phyloP scores from a whole-genome alignment of 53 echinoderm and acorn worm genomes.

The Henricia sp. region DNA sequence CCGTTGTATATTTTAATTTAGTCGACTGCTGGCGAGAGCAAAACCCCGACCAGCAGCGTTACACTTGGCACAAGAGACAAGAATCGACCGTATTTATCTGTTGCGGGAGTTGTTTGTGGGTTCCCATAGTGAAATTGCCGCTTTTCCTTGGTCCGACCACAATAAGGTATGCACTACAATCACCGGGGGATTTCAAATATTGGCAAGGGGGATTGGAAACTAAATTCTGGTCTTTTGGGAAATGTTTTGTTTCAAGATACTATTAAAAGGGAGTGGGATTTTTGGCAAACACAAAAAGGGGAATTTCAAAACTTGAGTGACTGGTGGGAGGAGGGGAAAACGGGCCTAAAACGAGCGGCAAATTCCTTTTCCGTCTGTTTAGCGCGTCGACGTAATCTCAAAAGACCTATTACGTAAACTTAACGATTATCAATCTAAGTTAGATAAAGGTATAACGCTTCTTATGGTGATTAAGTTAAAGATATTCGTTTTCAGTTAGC shows the following conservation, averaged over 20 bases:
- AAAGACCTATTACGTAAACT: no score
- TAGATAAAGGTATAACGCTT: no score
- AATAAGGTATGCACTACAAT: not conserved
- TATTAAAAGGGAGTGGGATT: not conserved
- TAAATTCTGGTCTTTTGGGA: not conserved
- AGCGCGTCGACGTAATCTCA: no score
- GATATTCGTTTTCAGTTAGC: no score
- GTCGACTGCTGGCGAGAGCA: not conserved
- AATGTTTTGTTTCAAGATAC: not conserved
- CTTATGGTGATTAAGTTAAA: no score
- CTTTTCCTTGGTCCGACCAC: conserved; percentile 4
- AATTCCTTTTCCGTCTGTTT: no score
- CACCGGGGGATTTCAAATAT: not conserved
- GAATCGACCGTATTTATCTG: not conserved
- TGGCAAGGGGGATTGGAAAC: not conserved
- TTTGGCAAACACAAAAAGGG: not conserved
- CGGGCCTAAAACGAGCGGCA: not conserved
- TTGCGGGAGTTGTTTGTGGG: not conserved
- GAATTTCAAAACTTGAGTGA: not conserved
- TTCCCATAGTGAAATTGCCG: not conserved
- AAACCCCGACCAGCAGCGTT: not conserved
- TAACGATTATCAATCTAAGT: no score
- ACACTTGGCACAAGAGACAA: not conserved
- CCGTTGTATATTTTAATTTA: not conserved
- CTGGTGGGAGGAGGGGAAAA: not conserved